These are phyloP conservation scores for Punctoribates punctum DNA, from an alignment of 2,888 invertebrate genomes.

Conservation along the genomic window DNA sequence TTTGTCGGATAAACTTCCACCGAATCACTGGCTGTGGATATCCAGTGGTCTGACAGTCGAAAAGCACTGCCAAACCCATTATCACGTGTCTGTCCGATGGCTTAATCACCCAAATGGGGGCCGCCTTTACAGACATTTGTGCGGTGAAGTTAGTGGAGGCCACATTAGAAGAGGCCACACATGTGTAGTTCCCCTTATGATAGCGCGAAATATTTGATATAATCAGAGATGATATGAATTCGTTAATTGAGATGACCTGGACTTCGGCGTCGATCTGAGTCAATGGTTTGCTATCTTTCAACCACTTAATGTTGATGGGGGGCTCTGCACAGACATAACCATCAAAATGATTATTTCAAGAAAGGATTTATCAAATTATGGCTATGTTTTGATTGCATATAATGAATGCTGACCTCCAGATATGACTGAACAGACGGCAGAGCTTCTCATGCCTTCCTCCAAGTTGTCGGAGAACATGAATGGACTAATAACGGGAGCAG, in stretches of 20 bases:
- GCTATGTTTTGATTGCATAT: neutral
- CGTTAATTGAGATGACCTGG: slow-evolving; percentile 47
- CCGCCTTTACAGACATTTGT: slow-evolving; percentile 51
- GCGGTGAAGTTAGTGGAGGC: slow-evolving; percentile 51
- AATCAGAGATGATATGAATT: slow-evolving; percentile 51
- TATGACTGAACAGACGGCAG: slow-evolving; percentile 49
- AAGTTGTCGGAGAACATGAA: slow-evolving; percentile 48
- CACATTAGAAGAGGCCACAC: slow-evolving; percentile 52
- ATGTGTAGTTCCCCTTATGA: slow-evolving; percentile 55
- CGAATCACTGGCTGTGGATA: slow-evolving; percentile 53
- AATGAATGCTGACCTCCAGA: slow-evolving; percentile 46
- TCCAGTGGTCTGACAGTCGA: slow-evolving; percentile 54
- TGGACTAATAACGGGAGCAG: slow-evolving; percentile 49
- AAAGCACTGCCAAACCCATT: slow-evolving; percentile 49
- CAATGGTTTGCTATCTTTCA: slow-evolving; percentile 53
- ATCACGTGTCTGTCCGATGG: slow-evolving; percentile 31
- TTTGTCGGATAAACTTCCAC: slow-evolving; percentile 51
- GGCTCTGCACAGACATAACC: slow-evolving; percentile 51
- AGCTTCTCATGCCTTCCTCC: slow-evolving; percentile 49
- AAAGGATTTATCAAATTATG: neutral
- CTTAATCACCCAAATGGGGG: slow-evolving; percentile 37
- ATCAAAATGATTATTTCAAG: neutral
- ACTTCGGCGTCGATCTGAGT: slow-evolving; percentile 45
- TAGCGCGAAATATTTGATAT: slow-evolving; percentile 53
- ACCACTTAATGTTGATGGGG: slow-evolving; percentile 54